A percentile compares a stretch with the other conserved stretches of the same genome.
Evolutionary conservation across 1,140 invertebrate species (phyloP).

Genomic region (Macrotrachela quadricornifera): DNA sequence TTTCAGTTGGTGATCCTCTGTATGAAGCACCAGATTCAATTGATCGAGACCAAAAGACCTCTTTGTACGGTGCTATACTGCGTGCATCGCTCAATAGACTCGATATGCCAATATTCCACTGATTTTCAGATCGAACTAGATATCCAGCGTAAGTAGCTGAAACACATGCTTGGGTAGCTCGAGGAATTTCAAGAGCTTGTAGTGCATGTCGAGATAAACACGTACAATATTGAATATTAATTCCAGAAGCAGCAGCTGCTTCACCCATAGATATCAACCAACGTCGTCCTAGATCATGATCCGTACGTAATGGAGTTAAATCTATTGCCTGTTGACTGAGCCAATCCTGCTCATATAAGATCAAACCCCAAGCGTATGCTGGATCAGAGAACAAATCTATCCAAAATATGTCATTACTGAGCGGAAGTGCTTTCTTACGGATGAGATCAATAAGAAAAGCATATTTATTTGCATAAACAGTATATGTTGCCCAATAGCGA

Average conservation of each 20-base stretch:
- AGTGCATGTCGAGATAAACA: constrained; percentile 12
- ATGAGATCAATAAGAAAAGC: too few species aligned
- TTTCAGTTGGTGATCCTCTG: too few species aligned
- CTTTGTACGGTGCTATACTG: too few species aligned
- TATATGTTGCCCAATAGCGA: not conserved
- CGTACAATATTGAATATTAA: constrained; percentile 17
- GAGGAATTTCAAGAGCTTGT: constrained; percentile 12
- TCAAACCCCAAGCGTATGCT: constrained; percentile 11
- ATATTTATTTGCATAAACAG: not conserved
- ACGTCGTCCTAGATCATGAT: constrained; percentile 10
- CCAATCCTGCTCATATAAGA: constrained; percentile 17
- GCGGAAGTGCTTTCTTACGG: constrained; percentile 4
- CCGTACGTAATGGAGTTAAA: constrained; percentile 8
- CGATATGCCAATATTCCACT: too few species aligned
- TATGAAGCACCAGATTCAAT: too few species aligned
- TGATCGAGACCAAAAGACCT: too few species aligned
- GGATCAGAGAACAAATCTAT: constrained; percentile 11
- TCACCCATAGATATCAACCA: constrained; percentile 18
- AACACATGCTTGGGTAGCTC: constrained; percentile 13
- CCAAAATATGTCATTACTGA: constrained; percentile 14
- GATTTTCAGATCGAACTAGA: not conserved
- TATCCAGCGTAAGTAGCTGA: too few species aligned
- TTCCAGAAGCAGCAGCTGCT: constrained; percentile 9
- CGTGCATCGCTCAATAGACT: too few species aligned
- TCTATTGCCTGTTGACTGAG: constrained; percentile 13